Evolutionary conservation across 2,888 invertebrate species (phyloP), one percentile per base, ranked within the genome.

Genomic region (Platycheirus rosarum): DNA sequence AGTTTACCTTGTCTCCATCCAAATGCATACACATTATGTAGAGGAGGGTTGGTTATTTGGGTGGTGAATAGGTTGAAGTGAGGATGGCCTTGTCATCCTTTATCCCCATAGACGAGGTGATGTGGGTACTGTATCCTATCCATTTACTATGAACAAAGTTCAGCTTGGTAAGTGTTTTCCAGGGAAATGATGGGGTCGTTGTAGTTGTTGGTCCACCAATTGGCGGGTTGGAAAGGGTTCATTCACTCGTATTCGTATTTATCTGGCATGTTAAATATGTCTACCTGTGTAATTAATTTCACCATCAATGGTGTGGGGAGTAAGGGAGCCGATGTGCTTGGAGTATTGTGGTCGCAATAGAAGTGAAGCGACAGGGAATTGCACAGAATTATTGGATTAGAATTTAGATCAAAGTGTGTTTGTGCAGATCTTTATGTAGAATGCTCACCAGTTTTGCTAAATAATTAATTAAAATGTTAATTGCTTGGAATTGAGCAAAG

Each of bases 201-300:
- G 16, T 44, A 9, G 26, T 26, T 7, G 8, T 53, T 2, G 46
- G 35, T 20, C 9, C 8, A 32, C 7, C 5, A 2, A 32, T 63
- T 63, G 62, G 63, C 68, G 29, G 23, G 35, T 35, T 18, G 53
- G 66, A 35, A 57, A 11, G 55, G 63, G 82, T 55, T 71, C 70
- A 18, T 80, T 69, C 70, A 68, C 82, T 76, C 51, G n/a, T n/a
- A n/a, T n/a, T 44, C 35, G 77, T 57, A 57, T 57, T 63, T 55
- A 57, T 68, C 48, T 82, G 68, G 55, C 71, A 77, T 71, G 77
- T 70, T 76, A 71, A 71, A 70, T 80, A 82, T 73, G 82, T 77
- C 82, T 82, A 82, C 77, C 77, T 77, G 77, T 82, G 82, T 77
- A 82, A 82, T 82, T 77, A 82, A 82, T 77, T 82, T 82, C 68